Conservation (phyloP, 2,113 vertebrate species). For the Pao palembangensis region DNA sequence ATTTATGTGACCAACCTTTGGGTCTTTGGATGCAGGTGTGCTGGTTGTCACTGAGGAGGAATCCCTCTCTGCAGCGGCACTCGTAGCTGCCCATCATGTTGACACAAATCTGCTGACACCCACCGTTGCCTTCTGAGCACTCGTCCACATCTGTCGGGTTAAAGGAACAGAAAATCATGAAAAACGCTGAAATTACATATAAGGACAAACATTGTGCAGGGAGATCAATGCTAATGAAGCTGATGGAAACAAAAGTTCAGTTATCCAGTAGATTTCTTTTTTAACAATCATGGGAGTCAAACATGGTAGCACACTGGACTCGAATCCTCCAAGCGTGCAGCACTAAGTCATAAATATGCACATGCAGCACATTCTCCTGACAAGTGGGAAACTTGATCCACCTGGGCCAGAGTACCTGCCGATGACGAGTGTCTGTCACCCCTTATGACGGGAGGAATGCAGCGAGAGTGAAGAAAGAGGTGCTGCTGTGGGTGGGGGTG, state of each 20-base stretch:
- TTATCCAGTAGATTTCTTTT: no score
- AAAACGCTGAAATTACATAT: conserved; percentile 22
- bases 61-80: conserved; percentile 93
- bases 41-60: conserved; percentile 98
- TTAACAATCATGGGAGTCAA: conserved; percentile 19
- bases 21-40: conserved; percentile 98
- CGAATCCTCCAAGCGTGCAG: conserved; percentile 54
- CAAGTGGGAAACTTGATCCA: conserved; percentile 67
- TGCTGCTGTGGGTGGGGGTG: background rate
- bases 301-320: conserved; percentile 45
- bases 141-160: conserved; percentile 87
- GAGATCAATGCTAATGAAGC: no score
- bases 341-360: conserved; percentile 61
- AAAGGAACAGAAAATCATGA: conserved; percentile 34
- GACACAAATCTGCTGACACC: conserved; percentile 96
- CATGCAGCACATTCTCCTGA: conserved; percentile 58
- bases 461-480: conserved; percentile 21
- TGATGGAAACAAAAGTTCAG: no score
- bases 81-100: conserved; percentile 99
- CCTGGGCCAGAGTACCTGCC: conserved; percentile 64
- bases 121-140: conserved; percentile 91
- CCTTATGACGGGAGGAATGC: conserved; percentile 59
- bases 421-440: conserved; percentile 73
- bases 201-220: conserved; percentile 20
- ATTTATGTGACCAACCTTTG: conserved; percentile 78